Evolutionary conservation across 2,113 vertebrate species (phyloP), one percentile per base, ranked within the genome.

Genomic region (Platysternon megacephalum): DNA sequence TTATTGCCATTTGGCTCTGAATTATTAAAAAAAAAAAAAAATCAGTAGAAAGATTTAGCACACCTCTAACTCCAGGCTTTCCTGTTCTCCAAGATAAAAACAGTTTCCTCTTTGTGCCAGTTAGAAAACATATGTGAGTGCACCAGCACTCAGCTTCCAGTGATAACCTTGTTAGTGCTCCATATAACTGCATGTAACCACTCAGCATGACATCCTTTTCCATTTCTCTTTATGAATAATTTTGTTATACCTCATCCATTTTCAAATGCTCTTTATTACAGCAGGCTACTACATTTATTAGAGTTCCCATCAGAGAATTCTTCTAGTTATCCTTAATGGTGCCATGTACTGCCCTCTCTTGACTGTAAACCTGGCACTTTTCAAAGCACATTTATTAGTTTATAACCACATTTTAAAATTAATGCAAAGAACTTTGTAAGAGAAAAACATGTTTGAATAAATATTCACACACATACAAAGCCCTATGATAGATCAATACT

Each of bases 151-250:
- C 96, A 93, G 96, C 94, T 98, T 97, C 97, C 94, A 87, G 93
- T 95, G 97, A 97, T 98, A 98, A 98, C 97, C 97, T 98, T 98
- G 98, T 98, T 98, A 98, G 97, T 97, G 97, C 94, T 98, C 97
- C 96, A 95, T 96, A 96, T 93, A 98, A 98, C 98, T 98, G 98
- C 95, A 89, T 97, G 98, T 98, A 98, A 98, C 98, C 97, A 98
- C 98, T 98, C 98, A 98, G 98, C 97, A 96, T 97, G 97, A 97
- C 98, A 98, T 97, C 95, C 93, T 97, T 98, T 97, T 97, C 98
- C 94, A 93, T 98, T 98, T 97, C 97, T 97, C 98, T 98, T 98
- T 98, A 98, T 98, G 98, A 99, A 99, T 98, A 98, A 98, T 99
- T 98, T 99, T 98, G 97, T 98, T 98, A 98, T 96, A 98, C 94